phyloP scores from a whole-genome alignment of 2,888 invertebrate genomes.

The Plutella xylostella region DNA sequence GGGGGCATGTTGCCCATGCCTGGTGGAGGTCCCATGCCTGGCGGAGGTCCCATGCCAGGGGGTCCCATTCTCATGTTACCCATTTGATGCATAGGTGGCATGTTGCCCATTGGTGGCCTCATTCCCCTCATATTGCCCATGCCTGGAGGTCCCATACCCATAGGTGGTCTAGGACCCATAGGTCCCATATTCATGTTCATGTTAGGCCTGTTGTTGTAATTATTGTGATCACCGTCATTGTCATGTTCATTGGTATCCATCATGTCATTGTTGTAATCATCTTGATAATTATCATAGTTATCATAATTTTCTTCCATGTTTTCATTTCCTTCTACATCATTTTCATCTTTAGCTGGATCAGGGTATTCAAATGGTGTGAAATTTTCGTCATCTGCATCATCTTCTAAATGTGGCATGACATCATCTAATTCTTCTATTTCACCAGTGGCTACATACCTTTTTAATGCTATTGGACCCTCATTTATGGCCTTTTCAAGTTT shows the following conservation, averaged over 20 bases:
- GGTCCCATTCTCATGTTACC: constrained; percentile 21
- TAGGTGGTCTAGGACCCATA: constrained; percentile 9
- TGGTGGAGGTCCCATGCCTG: constrained; percentile 23
- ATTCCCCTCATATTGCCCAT: constrained; percentile 16
- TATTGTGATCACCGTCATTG: constrained; percentile 46
- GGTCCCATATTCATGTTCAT: constrained; percentile 10
- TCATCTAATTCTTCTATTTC: constrained; percentile 85
- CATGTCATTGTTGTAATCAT: constrained; percentile 53
- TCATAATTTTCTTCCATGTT: constrained; percentile 32
- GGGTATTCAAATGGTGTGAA: constrained; percentile 59
- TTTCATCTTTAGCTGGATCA: constrained; percentile 25
- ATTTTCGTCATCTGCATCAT: constrained; percentile 66
- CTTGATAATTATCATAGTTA: constrained; percentile 43
- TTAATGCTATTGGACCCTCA: constrained; percentile 81
- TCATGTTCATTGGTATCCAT: constrained; percentile 49
- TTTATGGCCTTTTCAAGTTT: constrained; percentile 80
- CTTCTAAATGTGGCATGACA: constrained; percentile 78
- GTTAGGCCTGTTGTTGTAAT: constrained; percentile 40
- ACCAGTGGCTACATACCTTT: constrained; percentile 82
- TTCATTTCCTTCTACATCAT: constrained; percentile 30
- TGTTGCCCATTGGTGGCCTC: constrained; percentile 22
- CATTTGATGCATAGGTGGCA: constrained; percentile 24
- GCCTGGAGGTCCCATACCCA: constrained; percentile 15
- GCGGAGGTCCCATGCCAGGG: constrained; percentile 28
- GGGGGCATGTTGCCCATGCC: constrained; percentile 24